These are phyloP conservation scores for Litoditis marina DNA, from an alignment of 2,888 invertebrate species.

Conservation along the genomic window DNA sequence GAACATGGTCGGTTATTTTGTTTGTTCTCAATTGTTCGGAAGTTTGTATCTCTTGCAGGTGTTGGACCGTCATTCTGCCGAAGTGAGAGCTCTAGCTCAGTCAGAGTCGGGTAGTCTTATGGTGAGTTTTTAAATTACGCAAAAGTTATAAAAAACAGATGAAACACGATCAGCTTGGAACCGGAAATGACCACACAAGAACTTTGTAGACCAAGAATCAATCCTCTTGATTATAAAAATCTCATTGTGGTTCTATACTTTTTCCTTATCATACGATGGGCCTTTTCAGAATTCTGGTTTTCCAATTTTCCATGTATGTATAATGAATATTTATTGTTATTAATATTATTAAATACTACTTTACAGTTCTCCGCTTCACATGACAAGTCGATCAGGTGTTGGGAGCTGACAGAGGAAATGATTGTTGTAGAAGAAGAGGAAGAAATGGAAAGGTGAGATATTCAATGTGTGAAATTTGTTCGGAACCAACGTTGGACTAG, in stretches of 20 bases:
- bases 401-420: slow-evolving; percentile 80
- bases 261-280: background rate
- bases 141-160: no score
- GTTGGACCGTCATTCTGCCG: slow-evolving; percentile 68
- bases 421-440: slow-evolving; percentile 87
- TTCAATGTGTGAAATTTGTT: no score
- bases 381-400: slow-evolving; percentile 82
- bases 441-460: slow-evolving; percentile 67
- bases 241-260: no score
- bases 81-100: slow-evolving; percentile 49
- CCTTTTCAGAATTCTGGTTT: no score
- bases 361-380: slow-evolving; percentile 73
- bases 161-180: no score
- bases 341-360: background rate
- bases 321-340: no score
- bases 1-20: no score
- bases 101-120: slow-evolving; percentile 47
- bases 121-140: slow-evolving; percentile 28
- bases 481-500: no score
- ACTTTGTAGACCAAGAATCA: no score
- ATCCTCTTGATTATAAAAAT: no score
- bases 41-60: slow-evolving; percentile 63
- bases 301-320: no score
- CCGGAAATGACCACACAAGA: no score
- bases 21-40: background rate